Evolutionary conservation across 2,888 invertebrate species (phyloP), one percentile per base, ranked within the genome.

Genomic region (Cepaea hortensis): DNA sequence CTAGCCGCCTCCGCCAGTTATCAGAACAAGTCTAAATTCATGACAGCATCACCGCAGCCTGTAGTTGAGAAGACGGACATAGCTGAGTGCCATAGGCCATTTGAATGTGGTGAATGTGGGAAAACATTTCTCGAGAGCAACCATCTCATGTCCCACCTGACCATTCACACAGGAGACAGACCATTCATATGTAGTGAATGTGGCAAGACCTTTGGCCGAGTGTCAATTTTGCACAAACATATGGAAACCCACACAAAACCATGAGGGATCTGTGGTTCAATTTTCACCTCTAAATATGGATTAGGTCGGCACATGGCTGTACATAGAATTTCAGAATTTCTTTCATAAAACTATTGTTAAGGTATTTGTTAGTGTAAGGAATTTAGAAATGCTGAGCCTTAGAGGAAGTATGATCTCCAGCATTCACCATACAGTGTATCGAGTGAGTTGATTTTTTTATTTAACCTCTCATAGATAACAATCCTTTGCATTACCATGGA

Each of bases 121-220:
- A 84, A 84, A 73, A 72, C 61, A n/a, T 87, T 87, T 61, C 77
- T 87, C n/a, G 84, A 84, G 73, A 87, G 72, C 75, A 81, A 73
- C n/a, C 87, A 87, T 70, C 73, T 87, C 62, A 84, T 50, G 48
- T 84, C 87, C n/a, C 87, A 87, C 61, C 75, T 87, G 84, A 77
- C 81, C 35, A 87, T 83, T 35, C 87, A 87, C 48, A 73, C 87
- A 20, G 87, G 73, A n/a, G 77, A 73, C 15, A 61, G 75, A 46
- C 87, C 87, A 35, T 80, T 72, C 62, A 77, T 65, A 4, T 87
- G 87, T 46, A 15, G 75, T n/a, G 18, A 80, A 13, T 87, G 87
- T 81, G 80, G 81, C n/a, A 87, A 87, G 80, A 20, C 84, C 15
- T 87, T 87, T 84, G 73, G 68, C 50, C 62, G 87, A 7, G 20